Evolutionary conservation across 2,113 vertebrate genomes (phyloP).

Genomic region (Smithornis capensis): DNA sequence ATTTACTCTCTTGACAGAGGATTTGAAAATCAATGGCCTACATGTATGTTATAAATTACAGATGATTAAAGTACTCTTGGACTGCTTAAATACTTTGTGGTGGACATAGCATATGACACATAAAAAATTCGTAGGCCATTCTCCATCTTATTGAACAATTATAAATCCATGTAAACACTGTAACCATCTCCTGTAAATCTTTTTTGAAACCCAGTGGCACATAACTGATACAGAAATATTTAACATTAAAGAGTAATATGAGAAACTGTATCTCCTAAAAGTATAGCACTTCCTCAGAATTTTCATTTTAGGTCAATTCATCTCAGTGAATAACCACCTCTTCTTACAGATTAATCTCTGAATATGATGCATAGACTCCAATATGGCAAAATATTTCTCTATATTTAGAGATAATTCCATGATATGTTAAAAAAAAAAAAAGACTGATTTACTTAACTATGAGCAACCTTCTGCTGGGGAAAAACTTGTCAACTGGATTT

Average conservation of each 20-base stretch:
- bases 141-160: background rate
- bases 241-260: background rate
- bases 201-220: background rate
- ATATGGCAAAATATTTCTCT: slow-evolving; percentile 2
- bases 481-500: slow-evolving; percentile 51
- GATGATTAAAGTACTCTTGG: background rate
- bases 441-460: slow-evolving; percentile 52
- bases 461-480: slow-evolving; percentile 34
- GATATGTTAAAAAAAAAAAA: background rate
- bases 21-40: background rate
- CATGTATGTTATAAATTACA: background rate
- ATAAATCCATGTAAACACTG: background rate
- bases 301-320: background rate
- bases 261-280: background rate
- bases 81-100: background rate
- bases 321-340: background rate
- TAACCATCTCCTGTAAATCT: background rate
- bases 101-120: background rate
- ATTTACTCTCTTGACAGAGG: background rate
- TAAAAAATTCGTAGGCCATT: background rate
- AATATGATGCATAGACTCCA: background rate
- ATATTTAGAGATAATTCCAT: slow-evolving; percentile 33
- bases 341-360: background rate
- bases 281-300: background rate
- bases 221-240: background rate